A percentile compares a stretch with the other conserved stretches of the same genome.
Conservation (phyloP, 2,113 vertebrate species). For the Fregetta grallaria region DNA sequence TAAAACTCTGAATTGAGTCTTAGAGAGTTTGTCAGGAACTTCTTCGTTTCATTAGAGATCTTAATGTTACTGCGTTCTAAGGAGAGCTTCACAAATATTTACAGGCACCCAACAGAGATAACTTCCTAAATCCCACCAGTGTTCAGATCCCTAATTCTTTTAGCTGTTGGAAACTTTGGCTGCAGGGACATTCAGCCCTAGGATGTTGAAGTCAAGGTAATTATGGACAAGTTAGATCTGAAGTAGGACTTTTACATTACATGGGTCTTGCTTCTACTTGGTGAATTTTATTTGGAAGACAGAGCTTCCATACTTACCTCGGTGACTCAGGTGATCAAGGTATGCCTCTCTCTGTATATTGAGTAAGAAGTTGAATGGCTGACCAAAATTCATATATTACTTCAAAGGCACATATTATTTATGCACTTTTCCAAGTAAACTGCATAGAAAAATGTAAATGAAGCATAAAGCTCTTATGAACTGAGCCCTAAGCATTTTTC, state of each 20-base stretch:
- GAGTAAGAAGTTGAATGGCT: conserved; percentile 41
- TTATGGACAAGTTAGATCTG: background rate
- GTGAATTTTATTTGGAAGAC: background rate
- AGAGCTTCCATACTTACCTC: background rate
- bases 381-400: conserved; percentile 47
- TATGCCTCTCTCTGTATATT: background rate
- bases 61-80: background rate
- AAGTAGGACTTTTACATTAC: background rate
- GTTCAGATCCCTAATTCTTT: background rate
- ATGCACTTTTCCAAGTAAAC: conserved; percentile 65
- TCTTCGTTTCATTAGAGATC: background rate
- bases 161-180: background rate
- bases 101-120: background rate
- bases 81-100: background rate
- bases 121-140: background rate
- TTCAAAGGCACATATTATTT: conserved; percentile 63
- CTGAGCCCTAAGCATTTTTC: conserved; percentile 63
- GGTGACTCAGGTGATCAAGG: conserved; percentile 4
- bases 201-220: background rate
- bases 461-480: conserved; percentile 67
- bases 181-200: background rate
- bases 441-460: conserved; percentile 67
- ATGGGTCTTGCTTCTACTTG: background rate
- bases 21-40: too few species aligned
- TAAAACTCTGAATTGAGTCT: too few species aligned